Conservation (phyloP, 2,797 vertebrate species). For the Pseudochaenichthys georgianus region DNA sequence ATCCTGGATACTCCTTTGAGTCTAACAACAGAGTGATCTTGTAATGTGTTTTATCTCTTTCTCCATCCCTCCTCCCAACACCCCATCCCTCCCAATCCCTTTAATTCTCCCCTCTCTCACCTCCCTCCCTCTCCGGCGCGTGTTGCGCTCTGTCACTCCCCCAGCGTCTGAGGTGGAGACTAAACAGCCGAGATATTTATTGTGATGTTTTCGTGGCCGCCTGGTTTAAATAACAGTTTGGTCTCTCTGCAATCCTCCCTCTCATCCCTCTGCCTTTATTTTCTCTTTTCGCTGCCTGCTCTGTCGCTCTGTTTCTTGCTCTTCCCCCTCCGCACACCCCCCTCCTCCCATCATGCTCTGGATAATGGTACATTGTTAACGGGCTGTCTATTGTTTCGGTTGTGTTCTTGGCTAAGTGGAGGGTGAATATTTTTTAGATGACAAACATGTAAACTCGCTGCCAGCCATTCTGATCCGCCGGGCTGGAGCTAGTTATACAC, state of each 20-base stretch:
- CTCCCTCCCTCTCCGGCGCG: conserved; percentile 54
- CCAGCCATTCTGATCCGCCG: conserved; percentile 79
- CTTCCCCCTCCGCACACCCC: conserved; percentile 19
- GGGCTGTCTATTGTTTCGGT: conserved; percentile 83
- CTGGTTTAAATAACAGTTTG: conserved; percentile 87
- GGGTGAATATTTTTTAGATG: conserved; percentile 87
- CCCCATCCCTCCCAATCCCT: conserved; percentile 55
- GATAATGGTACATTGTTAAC: conserved; percentile 86
- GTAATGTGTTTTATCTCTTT: conserved; percentile 72
- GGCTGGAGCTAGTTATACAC: conserved; percentile 74
- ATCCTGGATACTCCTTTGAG: conserved; percentile 71
- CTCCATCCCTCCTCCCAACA: conserved; percentile 34
- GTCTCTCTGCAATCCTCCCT: conserved; percentile 71
- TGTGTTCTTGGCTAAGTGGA: conserved; percentile 85
- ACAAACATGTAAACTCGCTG: conserved; percentile 83
- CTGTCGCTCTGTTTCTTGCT: conserved; percentile 39
- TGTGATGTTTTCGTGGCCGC: conserved; percentile 82
- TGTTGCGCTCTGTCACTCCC: conserved; percentile 61
- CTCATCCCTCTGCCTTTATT: conserved; percentile 71
- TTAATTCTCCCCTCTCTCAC: conserved; percentile 46
- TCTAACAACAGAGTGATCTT: conserved; percentile 66
- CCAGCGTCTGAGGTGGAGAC: conserved; percentile 80
- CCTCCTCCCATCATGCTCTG: conserved; percentile 69
- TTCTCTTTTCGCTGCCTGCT: conserved; percentile 52
- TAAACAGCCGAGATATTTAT: conserved; percentile 87